phyloP scores from a whole-genome alignment of 2,113 vertebrate species.

The Eulemur macaco region DNA sequence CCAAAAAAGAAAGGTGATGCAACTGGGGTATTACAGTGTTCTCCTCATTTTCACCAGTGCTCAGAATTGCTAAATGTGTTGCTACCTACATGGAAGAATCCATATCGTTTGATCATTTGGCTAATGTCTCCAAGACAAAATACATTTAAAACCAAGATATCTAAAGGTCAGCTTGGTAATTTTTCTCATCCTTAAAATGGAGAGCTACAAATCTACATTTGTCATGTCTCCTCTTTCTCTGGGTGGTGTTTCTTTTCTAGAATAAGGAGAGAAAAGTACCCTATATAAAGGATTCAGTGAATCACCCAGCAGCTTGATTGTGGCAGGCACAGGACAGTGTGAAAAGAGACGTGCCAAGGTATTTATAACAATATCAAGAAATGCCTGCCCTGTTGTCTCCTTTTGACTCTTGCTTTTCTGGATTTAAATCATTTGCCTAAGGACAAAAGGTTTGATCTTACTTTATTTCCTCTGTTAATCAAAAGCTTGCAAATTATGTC shows the following conservation, averaged over 20 bases:
- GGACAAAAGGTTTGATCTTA: slow-evolving; percentile 15
- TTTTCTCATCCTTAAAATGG: neutral
- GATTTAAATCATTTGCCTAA: slow-evolving; percentile 38
- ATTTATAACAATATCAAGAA: neutral
- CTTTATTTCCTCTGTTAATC: slow-evolving; percentile 30
- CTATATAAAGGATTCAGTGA: neutral
- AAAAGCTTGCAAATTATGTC: slow-evolving; percentile 43
- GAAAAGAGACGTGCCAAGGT: neutral
- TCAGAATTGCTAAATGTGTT: neutral
- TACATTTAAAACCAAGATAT: neutral
- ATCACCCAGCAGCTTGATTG: neutral
- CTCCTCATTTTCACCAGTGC: neutral
- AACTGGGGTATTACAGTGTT: neutral
- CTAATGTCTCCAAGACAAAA: slow-evolving; percentile 18
- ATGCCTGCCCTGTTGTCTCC: neutral
- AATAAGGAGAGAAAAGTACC: neutral
- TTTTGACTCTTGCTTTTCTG: neutral
- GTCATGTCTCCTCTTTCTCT: neutral
- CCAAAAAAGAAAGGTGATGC: neutral
- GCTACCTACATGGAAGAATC: neutral
- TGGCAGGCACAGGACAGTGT: neutral
- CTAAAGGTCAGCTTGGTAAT: slow-evolving; percentile 5
- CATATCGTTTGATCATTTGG: neutral
- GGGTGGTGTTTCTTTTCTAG: neutral
- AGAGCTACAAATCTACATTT: neutral